These are phyloP conservation scores for Gryllus longicercus DNA, from an alignment of 2,888 invertebrate species.

Conservation along the genomic window DNA sequence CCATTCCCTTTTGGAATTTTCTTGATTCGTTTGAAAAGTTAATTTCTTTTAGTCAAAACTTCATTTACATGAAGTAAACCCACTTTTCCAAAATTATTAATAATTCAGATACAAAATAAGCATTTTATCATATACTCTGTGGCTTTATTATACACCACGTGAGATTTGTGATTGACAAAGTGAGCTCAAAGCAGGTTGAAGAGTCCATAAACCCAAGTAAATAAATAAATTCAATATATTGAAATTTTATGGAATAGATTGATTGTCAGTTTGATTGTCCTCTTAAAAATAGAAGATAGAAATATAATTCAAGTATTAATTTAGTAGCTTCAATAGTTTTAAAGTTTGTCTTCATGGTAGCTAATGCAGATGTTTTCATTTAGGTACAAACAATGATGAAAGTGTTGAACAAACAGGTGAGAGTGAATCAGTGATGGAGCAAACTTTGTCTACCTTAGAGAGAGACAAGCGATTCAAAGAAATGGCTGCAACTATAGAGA, in stretches of 20 bases:
- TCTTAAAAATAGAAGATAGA: not conserved
- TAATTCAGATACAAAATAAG: too few relatives aligned
- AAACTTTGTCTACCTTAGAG: not conserved
- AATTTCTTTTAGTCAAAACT: too few relatives aligned
- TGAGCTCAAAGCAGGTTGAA: too few relatives aligned
- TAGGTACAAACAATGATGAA: not conserved
- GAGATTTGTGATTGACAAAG: too few relatives aligned
- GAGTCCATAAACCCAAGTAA: not conserved
- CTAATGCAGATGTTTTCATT: not conserved
- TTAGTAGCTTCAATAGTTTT: not conserved
- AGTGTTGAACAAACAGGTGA: not conserved
- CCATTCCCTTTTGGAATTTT: too few relatives aligned
- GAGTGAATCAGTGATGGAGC: not conserved
- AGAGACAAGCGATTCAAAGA: not conserved
- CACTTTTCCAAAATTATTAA: too few relatives aligned
- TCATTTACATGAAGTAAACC: too few relatives aligned
- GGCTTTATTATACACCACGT: too few relatives aligned
- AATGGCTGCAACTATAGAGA: conserved; percentile 21
- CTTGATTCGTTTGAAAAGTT: too few relatives aligned
- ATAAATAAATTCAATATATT: not conserved
- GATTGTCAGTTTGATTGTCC: not conserved
- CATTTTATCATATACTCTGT: too few relatives aligned
- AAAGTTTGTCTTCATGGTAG: not conserved
- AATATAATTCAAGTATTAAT: not conserved
- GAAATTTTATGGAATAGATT: not conserved